phyloP scores from a whole-genome alignment of 2,888 invertebrate genomes.

The Eupithecia abbreviata region DNA sequence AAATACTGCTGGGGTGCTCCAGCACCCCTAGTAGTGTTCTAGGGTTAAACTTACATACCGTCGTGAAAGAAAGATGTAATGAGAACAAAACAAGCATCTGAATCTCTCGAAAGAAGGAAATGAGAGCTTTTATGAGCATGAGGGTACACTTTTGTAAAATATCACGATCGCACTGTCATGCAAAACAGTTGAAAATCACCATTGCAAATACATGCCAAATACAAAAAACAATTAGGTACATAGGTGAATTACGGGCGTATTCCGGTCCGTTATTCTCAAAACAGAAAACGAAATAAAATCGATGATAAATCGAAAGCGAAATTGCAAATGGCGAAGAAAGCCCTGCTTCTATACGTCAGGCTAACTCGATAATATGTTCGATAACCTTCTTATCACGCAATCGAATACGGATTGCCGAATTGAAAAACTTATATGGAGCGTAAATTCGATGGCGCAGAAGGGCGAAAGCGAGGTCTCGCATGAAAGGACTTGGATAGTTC shows the following conservation, averaged over 20 bases:
- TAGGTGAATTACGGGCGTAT: background rate
- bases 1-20: too few species aligned
- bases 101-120: background rate
- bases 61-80: background rate
- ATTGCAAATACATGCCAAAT: background rate
- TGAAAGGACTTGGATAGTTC: constrained; percentile 24
- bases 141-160: background rate
- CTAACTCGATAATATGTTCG: constrained; percentile 45
- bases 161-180: background rate
- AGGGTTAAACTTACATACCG: background rate
- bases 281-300: constrained; percentile 24
- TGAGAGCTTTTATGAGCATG: background rate
- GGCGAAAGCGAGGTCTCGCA: constrained; percentile 31
- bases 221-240: background rate
- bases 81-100: background rate
- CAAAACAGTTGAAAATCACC: background rate
- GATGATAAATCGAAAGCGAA: constrained; percentile 41
- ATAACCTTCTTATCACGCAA: constrained; percentile 39
- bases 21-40: too few species aligned
- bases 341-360: constrained; percentile 43
- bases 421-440: constrained; percentile 51
- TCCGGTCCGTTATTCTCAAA: constrained; percentile 1
- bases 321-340: constrained; percentile 48
- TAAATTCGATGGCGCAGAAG: constrained; percentile 38
- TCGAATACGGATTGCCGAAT: constrained; percentile 43